phyloP scores from a whole-genome alignment of 2,113 vertebrate species.

The Dryoscopus gambensis region DNA sequence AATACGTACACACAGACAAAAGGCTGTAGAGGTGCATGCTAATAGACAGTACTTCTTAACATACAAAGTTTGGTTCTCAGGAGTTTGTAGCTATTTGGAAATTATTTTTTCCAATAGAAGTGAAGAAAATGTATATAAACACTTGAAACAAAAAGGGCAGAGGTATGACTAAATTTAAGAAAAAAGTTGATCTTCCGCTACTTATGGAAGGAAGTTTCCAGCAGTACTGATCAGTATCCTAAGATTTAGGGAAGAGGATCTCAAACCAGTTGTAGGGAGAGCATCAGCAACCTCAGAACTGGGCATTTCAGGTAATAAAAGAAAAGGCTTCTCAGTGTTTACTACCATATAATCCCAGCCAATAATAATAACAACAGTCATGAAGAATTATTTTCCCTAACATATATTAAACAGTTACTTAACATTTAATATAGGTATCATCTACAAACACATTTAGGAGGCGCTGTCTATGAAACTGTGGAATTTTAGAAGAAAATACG shows the following conservation, averaged over 20 bases:
- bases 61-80: not conserved
- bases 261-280: not conserved
- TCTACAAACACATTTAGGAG: not conserved
- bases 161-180: not conserved
- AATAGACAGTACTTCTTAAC: not conserved
- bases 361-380: not conserved
- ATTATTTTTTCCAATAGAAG: not conserved
- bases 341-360: not conserved
- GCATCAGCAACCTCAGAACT: not conserved
- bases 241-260: not conserved
- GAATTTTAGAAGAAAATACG: not conserved
- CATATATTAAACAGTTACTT: not conserved
- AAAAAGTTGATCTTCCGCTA: not conserved
- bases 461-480: not conserved
- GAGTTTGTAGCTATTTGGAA: not conserved
- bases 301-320: not conserved
- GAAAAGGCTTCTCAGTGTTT: not conserved
- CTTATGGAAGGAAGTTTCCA: not conserved
- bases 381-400: not conserved
- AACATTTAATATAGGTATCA: not conserved
- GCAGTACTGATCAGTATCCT: not conserved
- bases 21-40: not conserved
- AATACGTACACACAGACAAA: not conserved
- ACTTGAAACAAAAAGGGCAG: not conserved
- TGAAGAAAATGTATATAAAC: not conserved